Conservation (phyloP, 1,140 invertebrate species). For the Magallana gigas region DNA sequence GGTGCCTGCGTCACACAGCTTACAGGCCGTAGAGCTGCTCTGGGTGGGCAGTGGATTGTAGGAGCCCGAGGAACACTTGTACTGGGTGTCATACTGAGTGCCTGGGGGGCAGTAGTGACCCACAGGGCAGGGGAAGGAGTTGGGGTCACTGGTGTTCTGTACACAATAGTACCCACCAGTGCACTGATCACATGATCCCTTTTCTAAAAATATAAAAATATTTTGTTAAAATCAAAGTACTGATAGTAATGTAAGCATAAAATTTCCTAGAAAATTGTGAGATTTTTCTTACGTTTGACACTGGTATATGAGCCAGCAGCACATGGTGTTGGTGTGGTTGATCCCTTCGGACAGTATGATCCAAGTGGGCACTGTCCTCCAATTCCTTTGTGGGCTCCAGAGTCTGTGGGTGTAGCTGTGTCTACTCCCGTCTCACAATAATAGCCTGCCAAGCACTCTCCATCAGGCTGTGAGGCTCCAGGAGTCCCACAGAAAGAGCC, state of each 20-base stretch:
- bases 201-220: conserved; percentile 53
- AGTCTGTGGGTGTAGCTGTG: conserved; percentile 70
- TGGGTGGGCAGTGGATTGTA: conserved; percentile 68
- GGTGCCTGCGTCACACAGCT: conserved; percentile 70
- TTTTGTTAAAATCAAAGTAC: background rate
- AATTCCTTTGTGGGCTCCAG: conserved; percentile 64
- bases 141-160: conserved; percentile 65
- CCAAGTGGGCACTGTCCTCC: conserved; percentile 74
- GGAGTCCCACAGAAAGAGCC: conserved; percentile 74
- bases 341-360: conserved; percentile 73
- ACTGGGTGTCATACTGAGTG: conserved; percentile 68
- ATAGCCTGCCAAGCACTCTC: conserved; percentile 71
- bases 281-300: conserved; percentile 60
- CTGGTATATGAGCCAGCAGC: conserved; percentile 71
- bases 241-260: no score
- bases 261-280: no score
- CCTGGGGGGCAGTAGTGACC: conserved; percentile 74
- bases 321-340: conserved; percentile 66
- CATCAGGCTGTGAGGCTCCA: conserved; percentile 68
- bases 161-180: conserved; percentile 72
- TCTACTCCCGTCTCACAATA: conserved; percentile 77
- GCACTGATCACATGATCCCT: conserved; percentile 69
- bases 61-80: conserved; percentile 70
- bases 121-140: conserved; percentile 60
- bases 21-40: conserved; percentile 64